Base-by-base conservation (phyloP, 2,797 vertebrate species). In the Pterois miles region DNA sequence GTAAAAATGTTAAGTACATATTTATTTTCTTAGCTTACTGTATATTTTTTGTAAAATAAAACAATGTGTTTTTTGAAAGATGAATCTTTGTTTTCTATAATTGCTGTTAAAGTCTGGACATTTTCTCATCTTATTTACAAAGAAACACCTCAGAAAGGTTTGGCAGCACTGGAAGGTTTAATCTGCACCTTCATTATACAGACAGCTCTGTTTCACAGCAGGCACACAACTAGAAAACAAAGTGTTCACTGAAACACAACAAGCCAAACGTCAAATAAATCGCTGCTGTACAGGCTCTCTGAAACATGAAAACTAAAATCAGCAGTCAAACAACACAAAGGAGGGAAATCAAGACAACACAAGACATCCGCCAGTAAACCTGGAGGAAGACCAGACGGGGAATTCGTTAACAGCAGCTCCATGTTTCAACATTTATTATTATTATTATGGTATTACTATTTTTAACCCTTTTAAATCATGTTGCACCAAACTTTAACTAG, bases 1-100 rank as follows among this genome's bases (percentile, higher is more conserved):
- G 59, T 87, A 88, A 81, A 91, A 83, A 73, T 88, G 23, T 86
- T 64, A 66, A 87, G 79, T 88, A 78, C 16, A 4, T 93, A 94
- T 94, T 94, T 94, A 94, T 94, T 93, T 87, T 78, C 73, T 77
- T 85, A 88, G 62, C 18, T 38, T 40, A 56, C 4, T 91, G 74
- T 88, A 25, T 34, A 73, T 77, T 43, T 48, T 80, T 87, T 89
- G 76, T 89, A 86, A 91, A 93, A 91, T 92, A 93, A 91, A 93
- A 90, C n/a, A 91, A 27, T 72, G 48, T 67, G 48, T 56, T 50
- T 27, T 31, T 43, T 29, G 14, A 71, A 23, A 63, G 5, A 5
- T 22, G 1, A 18, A 9, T 64, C 14, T 16, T 48, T 27, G 29
- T 48, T 25, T 33, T 38, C 54, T 18, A 23, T 31, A 2, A 6